phyloP scores from a whole-genome alignment of 2,888 invertebrate genomes.

The Lithosia quadra region DNA sequence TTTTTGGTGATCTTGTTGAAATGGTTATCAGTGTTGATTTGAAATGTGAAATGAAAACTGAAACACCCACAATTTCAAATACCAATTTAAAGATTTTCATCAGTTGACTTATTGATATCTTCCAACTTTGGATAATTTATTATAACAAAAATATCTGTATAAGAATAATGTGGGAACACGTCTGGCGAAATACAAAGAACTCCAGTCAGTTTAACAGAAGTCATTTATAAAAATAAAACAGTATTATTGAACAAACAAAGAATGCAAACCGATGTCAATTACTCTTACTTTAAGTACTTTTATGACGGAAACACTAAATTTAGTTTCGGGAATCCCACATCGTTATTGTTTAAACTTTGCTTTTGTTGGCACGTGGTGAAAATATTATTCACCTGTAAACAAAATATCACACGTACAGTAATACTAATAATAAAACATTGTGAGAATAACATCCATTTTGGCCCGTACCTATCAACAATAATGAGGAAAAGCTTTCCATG shows the following conservation, averaged over 20 bases:
- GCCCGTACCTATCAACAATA: slow-evolving; percentile 35
- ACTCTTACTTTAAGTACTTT: slow-evolving; percentile 21
- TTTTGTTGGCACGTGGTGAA: slow-evolving; percentile 33
- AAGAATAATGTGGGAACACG: background rate
- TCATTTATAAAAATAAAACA: slow-evolving; percentile 22
- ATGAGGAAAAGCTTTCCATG: slow-evolving; percentile 26
- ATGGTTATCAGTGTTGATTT: no score
- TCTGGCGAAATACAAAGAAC: background rate
- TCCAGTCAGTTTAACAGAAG: background rate
- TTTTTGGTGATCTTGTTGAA: no score
- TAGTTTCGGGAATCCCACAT: slow-evolving; percentile 4
- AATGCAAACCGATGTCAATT: slow-evolving; percentile 21
- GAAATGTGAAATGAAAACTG: no score
- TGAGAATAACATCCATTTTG: slow-evolving; percentile 29
- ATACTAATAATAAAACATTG: slow-evolving; percentile 14
- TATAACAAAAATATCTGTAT: background rate
- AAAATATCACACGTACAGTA: background rate
- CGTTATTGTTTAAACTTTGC: slow-evolving; percentile 25
- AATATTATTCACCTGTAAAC: slow-evolving; percentile 25
- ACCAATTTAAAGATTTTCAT: background rate
- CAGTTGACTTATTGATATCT: background rate
- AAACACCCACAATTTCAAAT: no score
- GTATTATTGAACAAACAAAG: slow-evolving; percentile 24
- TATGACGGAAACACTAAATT: slow-evolving; percentile 22
- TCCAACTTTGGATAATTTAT: background rate